Conservation (phyloP, 2,113 vertebrate species). For the Passer domesticus region DNA sequence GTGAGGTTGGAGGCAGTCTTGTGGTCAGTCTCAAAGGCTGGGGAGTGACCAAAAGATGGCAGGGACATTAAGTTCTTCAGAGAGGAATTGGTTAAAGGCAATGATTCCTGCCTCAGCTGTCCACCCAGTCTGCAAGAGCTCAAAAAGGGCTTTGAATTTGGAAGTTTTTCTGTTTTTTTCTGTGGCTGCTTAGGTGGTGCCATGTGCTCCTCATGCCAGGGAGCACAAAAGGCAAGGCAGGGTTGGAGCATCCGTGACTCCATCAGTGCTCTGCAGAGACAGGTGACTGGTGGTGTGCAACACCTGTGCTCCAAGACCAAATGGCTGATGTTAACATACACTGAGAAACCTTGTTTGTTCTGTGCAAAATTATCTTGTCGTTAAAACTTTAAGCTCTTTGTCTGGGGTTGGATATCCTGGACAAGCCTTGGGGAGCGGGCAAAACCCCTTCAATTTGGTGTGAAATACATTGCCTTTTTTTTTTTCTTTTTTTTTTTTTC, state of each 20-base stretch:
- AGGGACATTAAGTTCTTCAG: background rate
- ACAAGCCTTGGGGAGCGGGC: background rate
- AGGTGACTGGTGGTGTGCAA: background rate
- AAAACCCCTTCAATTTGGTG: background rate
- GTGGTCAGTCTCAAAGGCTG: background rate
- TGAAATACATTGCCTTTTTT: background rate
- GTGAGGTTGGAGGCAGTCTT: background rate
- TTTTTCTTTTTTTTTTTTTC: accelerated
- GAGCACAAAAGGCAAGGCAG: background rate
- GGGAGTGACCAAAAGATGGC: background rate
- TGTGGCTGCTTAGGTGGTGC: background rate
- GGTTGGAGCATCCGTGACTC: background rate
- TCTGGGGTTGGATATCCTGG: background rate
- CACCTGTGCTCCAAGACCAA: background rate
- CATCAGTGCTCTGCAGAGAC: background rate
- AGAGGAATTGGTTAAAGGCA: background rate
- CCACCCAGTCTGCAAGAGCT: background rate
- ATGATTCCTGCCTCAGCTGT: background rate
- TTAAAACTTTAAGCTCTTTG: background rate
- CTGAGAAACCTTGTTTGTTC: background rate
- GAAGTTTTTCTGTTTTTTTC: accelerated
- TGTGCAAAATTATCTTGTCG: background rate
- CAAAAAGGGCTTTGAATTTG: background rate
- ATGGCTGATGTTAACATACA: accelerated
- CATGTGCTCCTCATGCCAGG: accelerated